Evolutionary conservation across 2,888 invertebrate species (phyloP), one percentile per base, ranked within the genome.

Genomic region (Leucozona laternaria): DNA sequence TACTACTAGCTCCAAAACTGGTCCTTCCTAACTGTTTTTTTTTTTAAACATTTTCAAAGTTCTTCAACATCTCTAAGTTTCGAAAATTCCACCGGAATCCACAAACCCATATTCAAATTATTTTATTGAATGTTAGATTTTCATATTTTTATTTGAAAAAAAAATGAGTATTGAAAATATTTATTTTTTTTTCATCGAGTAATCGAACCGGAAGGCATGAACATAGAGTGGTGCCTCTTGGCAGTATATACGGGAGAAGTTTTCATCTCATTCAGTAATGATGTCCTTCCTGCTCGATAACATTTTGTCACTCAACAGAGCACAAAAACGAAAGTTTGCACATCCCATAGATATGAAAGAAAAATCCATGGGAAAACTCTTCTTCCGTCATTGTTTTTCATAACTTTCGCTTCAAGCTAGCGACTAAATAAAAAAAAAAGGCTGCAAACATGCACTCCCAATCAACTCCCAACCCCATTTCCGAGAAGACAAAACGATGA

Each of bases 231-330:
- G 20, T 31, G 4, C 31, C 28, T 48, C 15, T 8, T 48, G 28
- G 13, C 43, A 55, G 40, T 0, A 53, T n/a, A n/a, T n/a, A n/a
- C n/a, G n/a, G n/a, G 53, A 58, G 48, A 83, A 84, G 58, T 81
- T 77, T 78, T 66, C 53, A 57, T 53, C 71, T 58, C 78, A 70
- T 78, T 66, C 73, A 71, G 81, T 86, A 78, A 78, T 78, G 85
- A 86, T 78, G 72, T 86, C 81, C 85, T 86, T 86, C 81, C 81
- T 60, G 77, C 81, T 78, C 81, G 62, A 81, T 86, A 81, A 70
- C 85, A 86, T 58, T 78, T 81, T 86, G 78, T 80, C 81, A 78
- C 68, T 85, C 68, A 70, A 53, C 53, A 17, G 48, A 68, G 53
- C 68, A 53, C 34, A 66, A 78, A 68, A 82, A 70, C 28, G 17